Evolutionary conservation across 2,888 invertebrate genomes (phyloP), one percentile per base, ranked within the genome.

Genomic region (Drosophila dives): DNA sequence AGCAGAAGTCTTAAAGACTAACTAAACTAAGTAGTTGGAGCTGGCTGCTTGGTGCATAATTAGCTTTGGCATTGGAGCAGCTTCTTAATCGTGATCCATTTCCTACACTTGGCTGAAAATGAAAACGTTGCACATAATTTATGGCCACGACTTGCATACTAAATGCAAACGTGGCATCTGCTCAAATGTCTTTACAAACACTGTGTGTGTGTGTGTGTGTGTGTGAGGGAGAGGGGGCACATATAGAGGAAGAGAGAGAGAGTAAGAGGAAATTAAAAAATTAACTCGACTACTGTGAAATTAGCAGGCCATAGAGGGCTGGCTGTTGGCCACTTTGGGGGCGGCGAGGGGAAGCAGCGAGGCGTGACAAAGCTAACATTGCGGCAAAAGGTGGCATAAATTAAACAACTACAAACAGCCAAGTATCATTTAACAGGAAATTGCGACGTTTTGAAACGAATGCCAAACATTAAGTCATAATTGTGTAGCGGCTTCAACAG

Each of bases 121-220:
- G 82, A 90, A 87, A 86, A 87, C 86, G 90, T 87, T 90, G 85
- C 86, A 74, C 87, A 90, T 90, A 90, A 87, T 87, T 90, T 89
- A 87, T 82, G 75, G 64, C 58, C 70, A 51, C 54, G 36, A 68
- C 55, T 23, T 23, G 15, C 45, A 23, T 45, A 45, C 45, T 8
- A 45, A 45, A 45, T 45, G 15, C 45, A 23, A 23, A 45, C 15
- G 34, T 36, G 34, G 34, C 34, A 36, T 36, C 71, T 61, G 34
- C 42, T 12, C 8, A 34, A 66, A 12, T 42, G 20, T 20, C 20
- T 42, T 42, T 20, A 42, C 42, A 42, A 7, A 2, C 3, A n/a
- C 15, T 36, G 36, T 34, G 12, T 38, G 20, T 7, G 20, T 20
- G 7, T 42, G 6, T 20, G 3, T 42, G 2, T 20, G 42, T 45